Evolutionary conservation across 2,797 vertebrate species (phyloP).

Genomic region (Petrocephalus schoutedeni): DNA sequence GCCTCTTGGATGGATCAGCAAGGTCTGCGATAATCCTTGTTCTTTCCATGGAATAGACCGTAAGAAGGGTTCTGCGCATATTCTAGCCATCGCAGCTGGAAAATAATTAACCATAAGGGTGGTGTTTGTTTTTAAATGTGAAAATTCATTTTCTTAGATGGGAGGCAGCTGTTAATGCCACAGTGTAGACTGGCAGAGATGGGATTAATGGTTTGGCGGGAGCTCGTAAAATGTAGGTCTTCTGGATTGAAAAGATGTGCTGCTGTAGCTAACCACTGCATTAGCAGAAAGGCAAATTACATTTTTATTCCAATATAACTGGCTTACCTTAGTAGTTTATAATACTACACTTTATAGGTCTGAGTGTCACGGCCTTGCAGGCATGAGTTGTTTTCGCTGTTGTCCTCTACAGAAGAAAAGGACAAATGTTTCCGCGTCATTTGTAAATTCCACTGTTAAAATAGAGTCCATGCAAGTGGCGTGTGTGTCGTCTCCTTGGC

Average conservation of each 20-base stretch:
- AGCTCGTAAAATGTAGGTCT: constrained; percentile 43
- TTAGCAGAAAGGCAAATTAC: constrained; percentile 43
- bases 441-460: constrained; percentile 68
- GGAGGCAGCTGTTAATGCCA: constrained; percentile 8
- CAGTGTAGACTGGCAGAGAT: constrained; percentile 23
- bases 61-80: not conserved
- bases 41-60: not conserved
- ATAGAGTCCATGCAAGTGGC: constrained; percentile 60
- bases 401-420: constrained; percentile 41
- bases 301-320: constrained; percentile 46
- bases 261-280: constrained; percentile 33
- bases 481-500: constrained; percentile 57
- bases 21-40: not conserved
- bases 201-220: constrained; percentile 43
- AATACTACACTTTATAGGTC: constrained; percentile 45
- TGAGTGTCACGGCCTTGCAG: constrained; percentile 32
- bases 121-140: constrained; percentile 21
- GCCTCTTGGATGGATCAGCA: not conserved
- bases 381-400: constrained; percentile 39
- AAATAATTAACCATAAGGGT: constrained; percentile 24
- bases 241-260: constrained; percentile 35
- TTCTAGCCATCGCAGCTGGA: not conserved
- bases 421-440: constrained; percentile 64
- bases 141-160: constrained; percentile 3
- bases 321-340: constrained; percentile 41